phyloP scores from a whole-genome alignment of 2,797 vertebrate species.

The Ctenochaetus hawaiiensis region DNA sequence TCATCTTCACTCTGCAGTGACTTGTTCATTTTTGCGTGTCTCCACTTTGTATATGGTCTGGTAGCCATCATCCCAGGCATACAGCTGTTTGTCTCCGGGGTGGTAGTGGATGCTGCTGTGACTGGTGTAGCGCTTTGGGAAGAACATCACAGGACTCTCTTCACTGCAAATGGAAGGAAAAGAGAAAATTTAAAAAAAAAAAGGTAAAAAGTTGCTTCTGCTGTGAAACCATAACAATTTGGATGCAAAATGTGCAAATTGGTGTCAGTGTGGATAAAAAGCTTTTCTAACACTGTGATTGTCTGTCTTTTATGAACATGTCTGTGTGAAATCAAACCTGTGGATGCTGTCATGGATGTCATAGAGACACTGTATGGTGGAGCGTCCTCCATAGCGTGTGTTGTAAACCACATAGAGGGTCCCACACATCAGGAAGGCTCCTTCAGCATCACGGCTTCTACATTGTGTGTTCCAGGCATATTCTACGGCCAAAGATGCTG shows the following conservation, averaged over 20 bases:
- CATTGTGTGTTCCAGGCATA: constrained; percentile 93
- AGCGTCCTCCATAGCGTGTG: constrained; percentile 87
- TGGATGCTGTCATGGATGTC: constrained; percentile 87
- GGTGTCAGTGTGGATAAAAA: not conserved
- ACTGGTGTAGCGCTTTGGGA: constrained; percentile 90
- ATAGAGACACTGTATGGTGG: constrained; percentile 90
- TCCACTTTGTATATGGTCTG: constrained; percentile 94
- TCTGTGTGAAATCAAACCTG: constrained; percentile 59
- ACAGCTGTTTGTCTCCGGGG: constrained; percentile 90
- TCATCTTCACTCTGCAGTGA: constrained; percentile 29
- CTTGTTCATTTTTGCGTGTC: constrained; percentile 71
- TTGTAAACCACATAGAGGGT: constrained; percentile 94
- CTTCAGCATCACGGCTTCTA: constrained; percentile 90
- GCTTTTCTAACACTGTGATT: not conserved
- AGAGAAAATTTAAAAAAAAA: not conserved
- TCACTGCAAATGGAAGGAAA: constrained; percentile 31
- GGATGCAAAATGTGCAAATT: not conserved
- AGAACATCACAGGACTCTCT: constrained; percentile 85
- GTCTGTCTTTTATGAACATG: not conserved
- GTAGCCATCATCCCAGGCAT: constrained; percentile 95
- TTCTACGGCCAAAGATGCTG: constrained; percentile 85
- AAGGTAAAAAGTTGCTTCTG: not conserved
- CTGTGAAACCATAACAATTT: not conserved
- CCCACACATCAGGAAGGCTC: constrained; percentile 93
- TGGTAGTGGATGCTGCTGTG: constrained; percentile 93